Evolutionary conservation across 2,888 invertebrate species (phyloP).

Genomic region (Rotaria macrura): DNA sequence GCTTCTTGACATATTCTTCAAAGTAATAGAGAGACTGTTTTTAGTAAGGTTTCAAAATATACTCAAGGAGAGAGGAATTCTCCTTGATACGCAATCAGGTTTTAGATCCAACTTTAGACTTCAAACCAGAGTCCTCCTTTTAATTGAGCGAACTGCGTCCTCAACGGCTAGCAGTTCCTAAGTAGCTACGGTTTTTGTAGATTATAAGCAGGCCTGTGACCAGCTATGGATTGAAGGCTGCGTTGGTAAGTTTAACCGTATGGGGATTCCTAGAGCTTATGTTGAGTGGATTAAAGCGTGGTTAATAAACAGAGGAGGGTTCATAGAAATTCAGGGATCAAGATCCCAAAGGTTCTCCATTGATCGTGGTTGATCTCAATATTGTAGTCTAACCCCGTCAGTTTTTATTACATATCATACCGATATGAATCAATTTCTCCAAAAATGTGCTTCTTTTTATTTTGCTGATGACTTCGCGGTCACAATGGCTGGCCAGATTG

Average conservation of each 20-base stretch:
- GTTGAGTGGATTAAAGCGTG: background rate
- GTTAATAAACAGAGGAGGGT: background rate
- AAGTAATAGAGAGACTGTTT: background rate
- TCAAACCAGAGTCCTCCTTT: too few species aligned
- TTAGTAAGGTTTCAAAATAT: background rate
- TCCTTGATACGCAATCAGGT: background rate
- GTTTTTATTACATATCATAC: background rate
- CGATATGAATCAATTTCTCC: background rate
- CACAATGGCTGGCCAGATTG: background rate
- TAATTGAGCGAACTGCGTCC: too few species aligned
- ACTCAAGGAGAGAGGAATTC: background rate
- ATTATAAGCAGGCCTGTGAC: too few species aligned
- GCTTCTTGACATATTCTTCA: background rate
- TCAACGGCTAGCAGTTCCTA: too few species aligned
- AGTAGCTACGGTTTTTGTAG: too few species aligned
- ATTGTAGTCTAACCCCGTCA: background rate
- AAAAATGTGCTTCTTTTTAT: background rate
- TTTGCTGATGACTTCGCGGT: background rate
- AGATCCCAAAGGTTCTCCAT: background rate
- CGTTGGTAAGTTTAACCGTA: too few species aligned
- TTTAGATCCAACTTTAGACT: too few species aligned
- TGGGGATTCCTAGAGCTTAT: background rate
- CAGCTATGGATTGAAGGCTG: too few species aligned
- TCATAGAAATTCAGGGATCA: background rate
- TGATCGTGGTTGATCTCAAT: background rate